Evolutionary conservation across 2,113 vertebrate species (phyloP).

Genomic region (Phrynosoma platyrhinos): DNA sequence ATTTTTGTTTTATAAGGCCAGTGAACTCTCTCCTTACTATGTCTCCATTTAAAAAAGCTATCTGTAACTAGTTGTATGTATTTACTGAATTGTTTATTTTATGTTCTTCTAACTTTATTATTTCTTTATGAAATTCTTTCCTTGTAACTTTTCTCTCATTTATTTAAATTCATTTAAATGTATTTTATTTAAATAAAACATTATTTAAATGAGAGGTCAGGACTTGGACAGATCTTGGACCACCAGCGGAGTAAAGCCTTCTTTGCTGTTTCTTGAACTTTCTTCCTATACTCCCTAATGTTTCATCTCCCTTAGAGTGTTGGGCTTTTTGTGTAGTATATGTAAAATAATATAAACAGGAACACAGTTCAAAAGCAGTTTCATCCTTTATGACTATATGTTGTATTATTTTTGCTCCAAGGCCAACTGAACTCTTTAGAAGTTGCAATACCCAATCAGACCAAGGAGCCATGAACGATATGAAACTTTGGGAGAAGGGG

Average conservation of each 20-base stretch:
- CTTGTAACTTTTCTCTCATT: neutral
- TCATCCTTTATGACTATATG: neutral
- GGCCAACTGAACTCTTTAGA: conserved; percentile 97
- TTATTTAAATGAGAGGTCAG: no score
- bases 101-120: neutral
- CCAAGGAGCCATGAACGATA: conserved; percentile 97
- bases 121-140: neutral
- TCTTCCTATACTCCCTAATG: no score
- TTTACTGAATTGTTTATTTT: neutral
- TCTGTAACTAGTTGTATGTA: neutral
- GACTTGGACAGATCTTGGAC: no score
- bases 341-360: neutral
- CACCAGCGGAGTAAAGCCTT: no score
- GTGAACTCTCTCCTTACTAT: neutral
- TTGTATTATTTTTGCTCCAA: conserved; percentile 66
- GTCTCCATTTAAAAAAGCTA: neutral
- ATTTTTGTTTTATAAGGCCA: neutral
- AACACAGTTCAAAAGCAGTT: neutral
- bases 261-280: no score
- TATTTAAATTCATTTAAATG: no score
- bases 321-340: neutral
- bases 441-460: conserved; percentile 97
- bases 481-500: conserved; percentile 98
- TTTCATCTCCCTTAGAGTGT: neutral
- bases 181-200: no score